Evolutionary conservation across 2,888 invertebrate genomes (phyloP), one percentile per base, ranked within the genome.

Genomic region (Noctua janthina): DNA sequence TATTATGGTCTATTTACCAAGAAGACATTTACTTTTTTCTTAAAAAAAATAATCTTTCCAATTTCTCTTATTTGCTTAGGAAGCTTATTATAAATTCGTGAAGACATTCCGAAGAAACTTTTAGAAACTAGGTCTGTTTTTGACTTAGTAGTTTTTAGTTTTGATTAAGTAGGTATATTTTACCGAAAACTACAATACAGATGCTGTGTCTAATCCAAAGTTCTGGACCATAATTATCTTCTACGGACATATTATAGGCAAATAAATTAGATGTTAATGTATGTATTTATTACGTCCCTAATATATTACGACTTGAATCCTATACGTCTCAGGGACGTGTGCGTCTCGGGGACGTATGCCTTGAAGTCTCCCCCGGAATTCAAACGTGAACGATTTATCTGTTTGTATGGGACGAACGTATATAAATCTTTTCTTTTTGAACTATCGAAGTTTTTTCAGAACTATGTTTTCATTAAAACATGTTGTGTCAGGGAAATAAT

Each of bases 221-320:
- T 13, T 29, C 39, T 23, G 2, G 2, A 62, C 39, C 54, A 62
- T 35, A 43, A 43, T 43, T 43, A 82, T 43, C n/a, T 74, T 73
- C 59, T 56, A 35, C 17, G 39, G 56, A n/a, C 56, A 43, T 23
- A 17, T 68, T 39, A 20, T 13, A 39, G n/a, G 43, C 23, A 64
- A 71, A 77, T 86, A 82, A 84, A 84, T 86, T 72, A 86, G 35
- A 68, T 39, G 67, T 46, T 66, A 85, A 74, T 73, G 59, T 81
- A 73, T 79, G 46, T 84, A 68, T 78, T 51, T 73, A 75, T 43
- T 75, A 56, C 70, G 66, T 46, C 66, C 62, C 56, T 56, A 75
- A 87, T 85, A 79, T 70, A 85, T 87, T 76, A 79, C 74, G 67
- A 29, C 67, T 67, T 66, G 66, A n/a, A 51, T 67, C 67, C 66